A percentile compares a stretch with the other conserved stretches of the same genome.
Evolutionary conservation across 2,888 invertebrate genomes (phyloP).

Genomic region (Oligia strigilis): DNA sequence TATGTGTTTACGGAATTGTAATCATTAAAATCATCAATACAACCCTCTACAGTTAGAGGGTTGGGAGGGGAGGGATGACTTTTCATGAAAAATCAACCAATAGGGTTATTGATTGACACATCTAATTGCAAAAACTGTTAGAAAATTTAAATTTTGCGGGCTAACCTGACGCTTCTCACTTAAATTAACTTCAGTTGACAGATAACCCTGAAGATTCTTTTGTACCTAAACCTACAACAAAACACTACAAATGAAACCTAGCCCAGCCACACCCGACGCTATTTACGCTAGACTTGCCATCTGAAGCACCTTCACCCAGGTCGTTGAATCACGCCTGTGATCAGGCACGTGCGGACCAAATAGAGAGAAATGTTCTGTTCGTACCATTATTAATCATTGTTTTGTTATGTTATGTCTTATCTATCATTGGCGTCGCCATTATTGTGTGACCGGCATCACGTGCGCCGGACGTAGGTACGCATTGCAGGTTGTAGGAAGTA

Average conservation of each 20-base stretch:
- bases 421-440: conserved; percentile 47
- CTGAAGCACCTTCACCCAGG: conserved; percentile 56
- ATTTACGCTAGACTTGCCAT: conserved; percentile 10
- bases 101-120: no score
- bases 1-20: not conserved
- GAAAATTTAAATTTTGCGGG: no score
- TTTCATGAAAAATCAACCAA: not conserved
- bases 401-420: conserved; percentile 45
- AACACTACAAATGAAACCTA: not conserved
- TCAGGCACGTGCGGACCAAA: conserved; percentile 63
- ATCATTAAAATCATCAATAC: not conserved
- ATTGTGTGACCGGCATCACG: conserved; percentile 38
- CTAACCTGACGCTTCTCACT: no score
- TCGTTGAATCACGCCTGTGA: conserved; percentile 57
- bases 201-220: not conserved
- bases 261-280: not conserved
- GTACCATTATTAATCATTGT: conserved; percentile 62
- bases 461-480: conserved; percentile 20
- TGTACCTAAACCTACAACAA: not conserved
- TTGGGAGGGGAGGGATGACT: not conserved
- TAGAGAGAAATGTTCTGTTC: conserved; percentile 58
- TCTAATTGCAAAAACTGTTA: no score
- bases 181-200: not conserved
- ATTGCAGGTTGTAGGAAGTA: conserved; percentile 23
- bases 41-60: not conserved